phyloP scores from a whole-genome alignment of 2,113 vertebrate species.

The Uropsilus gracilis region DNA sequence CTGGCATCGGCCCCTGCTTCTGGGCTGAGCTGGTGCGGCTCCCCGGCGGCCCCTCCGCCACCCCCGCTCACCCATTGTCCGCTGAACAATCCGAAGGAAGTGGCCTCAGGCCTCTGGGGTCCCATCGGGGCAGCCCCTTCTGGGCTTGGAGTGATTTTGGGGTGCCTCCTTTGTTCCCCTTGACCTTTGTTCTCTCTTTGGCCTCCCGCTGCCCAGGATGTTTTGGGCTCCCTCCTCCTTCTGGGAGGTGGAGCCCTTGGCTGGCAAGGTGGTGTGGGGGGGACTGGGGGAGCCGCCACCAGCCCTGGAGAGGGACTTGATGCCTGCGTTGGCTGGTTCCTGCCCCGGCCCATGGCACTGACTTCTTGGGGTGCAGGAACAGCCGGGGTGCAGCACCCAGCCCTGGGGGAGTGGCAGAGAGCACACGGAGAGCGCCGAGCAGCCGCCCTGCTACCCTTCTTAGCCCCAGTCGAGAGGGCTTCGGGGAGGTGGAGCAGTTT shows the following conservation, averaged over 20 bases:
- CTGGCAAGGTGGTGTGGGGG: background rate
- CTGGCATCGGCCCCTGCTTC: conserved; percentile 1
- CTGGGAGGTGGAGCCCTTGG: background rate
- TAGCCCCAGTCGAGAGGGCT: too few relatives aligned
- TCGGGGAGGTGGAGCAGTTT: background rate
- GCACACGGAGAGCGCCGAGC: fast-evolving
- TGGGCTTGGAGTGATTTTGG: background rate
- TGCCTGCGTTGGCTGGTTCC: background rate
- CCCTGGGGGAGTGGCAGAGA: background rate
- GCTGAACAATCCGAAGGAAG: conserved; percentile 79
- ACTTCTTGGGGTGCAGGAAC: background rate
- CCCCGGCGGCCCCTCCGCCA: background rate
- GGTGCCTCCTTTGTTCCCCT: conserved; percentile 77
- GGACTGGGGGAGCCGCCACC: background rate
- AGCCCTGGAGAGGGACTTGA: background rate
- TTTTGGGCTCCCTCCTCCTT: conserved; percentile 60
- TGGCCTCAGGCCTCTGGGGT: conserved; percentile 59
- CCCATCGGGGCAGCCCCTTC: background rate
- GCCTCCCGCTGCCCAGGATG: conserved; percentile 59
- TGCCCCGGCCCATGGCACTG: background rate
- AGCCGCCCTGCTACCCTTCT: background rate
- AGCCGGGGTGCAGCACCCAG: fast-evolving
- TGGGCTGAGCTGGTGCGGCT: background rate
- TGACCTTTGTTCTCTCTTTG: conserved; percentile 49
- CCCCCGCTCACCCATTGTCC: conserved; percentile 18